Conservation (phyloP, 2,113 vertebrate species). For the Podocnemis expansa region DNA sequence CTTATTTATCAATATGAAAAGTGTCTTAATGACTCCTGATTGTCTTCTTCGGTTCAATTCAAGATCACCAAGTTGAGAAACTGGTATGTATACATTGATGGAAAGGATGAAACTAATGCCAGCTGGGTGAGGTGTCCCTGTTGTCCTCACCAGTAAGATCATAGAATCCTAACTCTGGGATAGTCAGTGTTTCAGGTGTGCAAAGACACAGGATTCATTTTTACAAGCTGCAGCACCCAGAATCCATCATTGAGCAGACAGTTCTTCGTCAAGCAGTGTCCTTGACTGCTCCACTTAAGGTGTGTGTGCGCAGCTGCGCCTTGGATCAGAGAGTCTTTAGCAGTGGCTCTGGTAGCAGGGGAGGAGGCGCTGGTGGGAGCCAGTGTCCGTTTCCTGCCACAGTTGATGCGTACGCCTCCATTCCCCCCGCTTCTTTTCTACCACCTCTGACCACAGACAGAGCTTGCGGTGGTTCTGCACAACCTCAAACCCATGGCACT, state of each 20-base stretch:
- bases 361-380: too few relatives aligned
- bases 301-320: too few relatives aligned
- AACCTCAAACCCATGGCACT: too few relatives aligned
- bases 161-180: background rate
- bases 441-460: too few relatives aligned
- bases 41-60: background rate
- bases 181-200: background rate
- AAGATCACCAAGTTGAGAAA: conserved; percentile 80
- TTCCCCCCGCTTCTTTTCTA: too few relatives aligned
- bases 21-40: background rate
- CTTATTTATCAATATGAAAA: background rate
- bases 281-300: too few relatives aligned
- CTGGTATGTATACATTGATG: conserved; percentile 82
- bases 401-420: too few relatives aligned
- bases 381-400: too few relatives aligned
- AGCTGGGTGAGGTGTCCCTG: conserved; percentile 87
- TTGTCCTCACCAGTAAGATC: background rate
- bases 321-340: too few relatives aligned
- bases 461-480: too few relatives aligned
- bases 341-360: too few relatives aligned
- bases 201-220: background rate
- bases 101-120: conserved; percentile 75
- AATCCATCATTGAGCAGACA: background rate
- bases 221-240: background rate
- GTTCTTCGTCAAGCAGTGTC: too few relatives aligned